phyloP scores from a whole-genome alignment of 2,113 vertebrate species.

The Sialia sialis region DNA sequence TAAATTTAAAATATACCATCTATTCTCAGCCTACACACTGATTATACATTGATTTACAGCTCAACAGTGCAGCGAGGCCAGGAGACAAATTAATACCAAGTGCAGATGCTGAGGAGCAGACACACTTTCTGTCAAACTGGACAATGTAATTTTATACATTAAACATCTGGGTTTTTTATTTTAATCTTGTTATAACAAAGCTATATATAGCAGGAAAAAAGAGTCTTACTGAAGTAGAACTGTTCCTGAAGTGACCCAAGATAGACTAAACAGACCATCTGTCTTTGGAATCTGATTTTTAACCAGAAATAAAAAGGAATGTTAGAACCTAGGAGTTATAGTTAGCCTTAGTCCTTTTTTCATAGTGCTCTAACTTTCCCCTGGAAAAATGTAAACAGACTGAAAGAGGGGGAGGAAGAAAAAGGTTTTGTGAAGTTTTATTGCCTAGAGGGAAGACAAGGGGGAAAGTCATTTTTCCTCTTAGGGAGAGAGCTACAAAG shows the following conservation, averaged over 20 bases:
- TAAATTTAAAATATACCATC: not conserved
- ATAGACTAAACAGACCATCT: not conserved
- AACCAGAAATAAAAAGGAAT: not conserved
- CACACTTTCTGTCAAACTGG: not conserved
- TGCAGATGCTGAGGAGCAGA: not conserved
- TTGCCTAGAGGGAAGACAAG: not conserved
- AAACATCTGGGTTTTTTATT: not conserved
- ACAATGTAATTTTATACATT: not conserved
- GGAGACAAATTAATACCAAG: not conserved
- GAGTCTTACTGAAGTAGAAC: not conserved
- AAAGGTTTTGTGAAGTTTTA: not conserved
- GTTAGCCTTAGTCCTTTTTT: not conserved
- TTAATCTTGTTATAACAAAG: conserved; percentile 1
- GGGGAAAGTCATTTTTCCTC: not conserved
- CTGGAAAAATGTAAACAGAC: not conserved
- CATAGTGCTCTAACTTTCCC: not conserved
- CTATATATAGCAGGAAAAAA: not conserved
- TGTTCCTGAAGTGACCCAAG: not conserved
- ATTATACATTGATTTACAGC: not conserved
- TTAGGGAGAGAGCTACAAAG: not conserved
- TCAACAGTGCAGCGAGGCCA: not conserved
- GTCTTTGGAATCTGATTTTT: not conserved
- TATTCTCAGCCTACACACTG: not conserved
- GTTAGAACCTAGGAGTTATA: not conserved
- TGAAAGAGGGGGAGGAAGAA: not conserved